phyloP scores from a whole-genome alignment of 2,113 vertebrate genomes.

The Thymallus thymallus region DNA sequence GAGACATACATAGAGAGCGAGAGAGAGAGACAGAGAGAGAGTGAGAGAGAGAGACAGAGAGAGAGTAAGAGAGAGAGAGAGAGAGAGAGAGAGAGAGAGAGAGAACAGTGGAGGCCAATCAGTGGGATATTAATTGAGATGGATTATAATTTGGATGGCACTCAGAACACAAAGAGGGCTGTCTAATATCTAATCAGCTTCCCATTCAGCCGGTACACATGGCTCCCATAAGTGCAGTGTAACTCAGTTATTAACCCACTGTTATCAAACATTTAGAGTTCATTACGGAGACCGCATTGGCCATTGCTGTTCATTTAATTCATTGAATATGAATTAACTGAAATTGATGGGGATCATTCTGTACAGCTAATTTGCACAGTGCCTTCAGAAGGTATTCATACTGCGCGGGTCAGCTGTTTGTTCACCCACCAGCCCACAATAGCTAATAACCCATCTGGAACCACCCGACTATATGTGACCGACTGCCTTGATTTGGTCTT shows the following conservation, averaged over 20 bases:
- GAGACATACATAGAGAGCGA: slow-evolving; percentile 32
- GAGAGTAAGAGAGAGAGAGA: background rate
- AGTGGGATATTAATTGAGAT: slow-evolving; percentile 40
- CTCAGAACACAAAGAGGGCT: slow-evolving; percentile 54
- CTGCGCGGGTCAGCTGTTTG: too few relatives aligned
- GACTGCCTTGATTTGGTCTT: too few relatives aligned
- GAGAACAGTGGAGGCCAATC: slow-evolving; percentile 35
- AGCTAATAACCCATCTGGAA: too few relatives aligned
- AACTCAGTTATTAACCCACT: slow-evolving; percentile 34
- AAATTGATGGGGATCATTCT: background rate
- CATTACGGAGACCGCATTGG: slow-evolving; percentile 21
- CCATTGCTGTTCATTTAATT: slow-evolving; percentile 12
- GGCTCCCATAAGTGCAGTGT: slow-evolving; percentile 31
- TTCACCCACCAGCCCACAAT: too few relatives aligned
- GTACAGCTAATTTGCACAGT: background rate
- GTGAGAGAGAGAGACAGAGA: slow-evolving; percentile 3
- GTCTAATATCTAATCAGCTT: slow-evolving; percentile 54
- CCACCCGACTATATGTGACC: too few relatives aligned
- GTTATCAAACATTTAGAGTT: slow-evolving; percentile 40
- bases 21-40: slow-evolving; percentile 9
- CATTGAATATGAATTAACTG: slow-evolving; percentile 8
- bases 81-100: slow-evolving; percentile 24
- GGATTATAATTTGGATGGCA: slow-evolving; percentile 54
- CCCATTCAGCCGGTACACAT: slow-evolving; percentile 44
- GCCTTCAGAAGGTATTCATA: too few relatives aligned